phyloP scores from a whole-genome alignment of 2,113 vertebrate species.

The Leuciscus idus region DNA sequence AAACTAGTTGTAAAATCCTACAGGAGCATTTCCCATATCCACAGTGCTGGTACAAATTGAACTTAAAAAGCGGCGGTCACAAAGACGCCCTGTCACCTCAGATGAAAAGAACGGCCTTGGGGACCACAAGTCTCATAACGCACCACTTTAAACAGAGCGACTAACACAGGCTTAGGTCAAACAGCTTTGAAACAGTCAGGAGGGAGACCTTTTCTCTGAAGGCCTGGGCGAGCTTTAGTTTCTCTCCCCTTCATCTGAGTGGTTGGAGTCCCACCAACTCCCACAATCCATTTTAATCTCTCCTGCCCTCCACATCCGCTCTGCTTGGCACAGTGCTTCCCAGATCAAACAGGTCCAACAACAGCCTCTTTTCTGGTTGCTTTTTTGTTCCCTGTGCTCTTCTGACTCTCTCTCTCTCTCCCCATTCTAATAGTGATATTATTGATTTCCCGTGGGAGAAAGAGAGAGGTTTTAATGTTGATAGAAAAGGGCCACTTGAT shows the following conservation, averaged over 20 bases:
- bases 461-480: conserved; percentile 32
- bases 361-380: background rate
- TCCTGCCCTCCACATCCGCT: conserved; percentile 12
- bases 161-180: conserved; percentile 49
- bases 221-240: conserved; percentile 29
- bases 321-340: background rate
- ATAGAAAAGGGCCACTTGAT: conserved; percentile 41
- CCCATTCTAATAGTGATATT: conserved; percentile 59
- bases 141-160: conserved; percentile 69
- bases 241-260: conserved; percentile 28
- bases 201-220: conserved; percentile 48
- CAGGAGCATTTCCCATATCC: background rate
- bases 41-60: background rate
- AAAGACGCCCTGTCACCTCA: background rate
- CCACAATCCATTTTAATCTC: conserved; percentile 43
- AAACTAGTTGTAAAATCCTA: background rate
- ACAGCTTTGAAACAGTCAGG: conserved; percentile 60
- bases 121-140: conserved; percentile 12
- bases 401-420: background rate
- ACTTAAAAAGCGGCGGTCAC: background rate
- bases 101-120: conserved; percentile 60
- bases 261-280: conserved; percentile 34
- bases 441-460: conserved; percentile 57
- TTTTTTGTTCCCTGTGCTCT: conserved; percentile 5
- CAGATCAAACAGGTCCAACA: conserved; percentile 33